Evolutionary conservation across 2,113 vertebrate species (phyloP), one percentile per base, ranked within the genome.

Genomic region (Gavialis gangeticus): DNA sequence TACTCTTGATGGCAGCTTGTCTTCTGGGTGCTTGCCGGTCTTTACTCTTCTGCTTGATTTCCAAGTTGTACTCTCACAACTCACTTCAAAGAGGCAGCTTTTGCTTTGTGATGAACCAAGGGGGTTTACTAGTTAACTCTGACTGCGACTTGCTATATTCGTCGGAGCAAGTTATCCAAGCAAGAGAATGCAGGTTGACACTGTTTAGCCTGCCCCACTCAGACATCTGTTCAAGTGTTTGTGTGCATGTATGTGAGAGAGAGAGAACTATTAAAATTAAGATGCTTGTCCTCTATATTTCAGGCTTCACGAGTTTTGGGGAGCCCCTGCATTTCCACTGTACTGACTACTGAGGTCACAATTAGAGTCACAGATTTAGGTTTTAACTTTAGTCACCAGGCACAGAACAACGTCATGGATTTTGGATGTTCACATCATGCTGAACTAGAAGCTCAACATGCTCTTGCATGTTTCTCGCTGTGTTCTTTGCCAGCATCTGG

Each of bases 31-130:
- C 14, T 22, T 25, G 67, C 34, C 56, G 27, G 73, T 82, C 57
- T 83, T 95, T 92, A 91, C 82, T 90, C 69, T 64, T 94, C 77
- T 77, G 15, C 79, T 58, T 64, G 30, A 78, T 96, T 93, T 91
- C 76, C 80, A 93, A 90, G 69, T 85, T 92, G 95, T 62, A 87
- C 90, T 89, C 93, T 64, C 94, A 82, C 69, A 89, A 14, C 27
- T 94, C 77, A 76, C 30, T 89, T 94, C 90, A 92, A 93, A 97
- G 86, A 79, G 55, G 77, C 11, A 94, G 54, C 19, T 58, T 88
- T 84, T 37, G 19, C 63, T 87, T 89, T 90, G 27, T 85, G 87
- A 85, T 6, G 2, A 92, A 84, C 81, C 79, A 19, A 19, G 13
- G 34, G 69, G 22, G 13, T 73, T 73, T 25, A 73, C 34, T 64